Base-by-base conservation (phyloP, 2,113 vertebrate genomes). In the Megaceryle torquata region DNA sequence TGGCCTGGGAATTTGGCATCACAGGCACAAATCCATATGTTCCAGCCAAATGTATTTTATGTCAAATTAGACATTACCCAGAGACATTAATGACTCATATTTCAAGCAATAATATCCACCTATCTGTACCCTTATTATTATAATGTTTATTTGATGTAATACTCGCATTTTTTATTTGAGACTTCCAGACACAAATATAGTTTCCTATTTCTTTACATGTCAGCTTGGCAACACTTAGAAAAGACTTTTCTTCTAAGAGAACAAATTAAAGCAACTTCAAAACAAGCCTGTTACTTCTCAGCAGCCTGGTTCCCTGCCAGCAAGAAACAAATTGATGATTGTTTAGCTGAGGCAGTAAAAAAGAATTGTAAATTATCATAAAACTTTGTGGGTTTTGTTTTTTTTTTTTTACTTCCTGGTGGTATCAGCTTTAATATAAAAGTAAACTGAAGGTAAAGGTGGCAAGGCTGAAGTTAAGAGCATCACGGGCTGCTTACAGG, bases 261-360 rank as follows among this genome's bases (percentile, higher is more conserved):
- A 91, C 64, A 86, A 86, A 96, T 93, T 88, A 88, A 90, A 91
- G 53, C 41, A 89, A 69, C 65, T 92, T 95, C 93, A 84, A 87
- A 96, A 93, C 72, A 86, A 95, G 51, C 29, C 72, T 86, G 86
- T 82, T 90, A 65, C 44, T 93, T 31, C 88, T 93, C 69, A 94
- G 37, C 41, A 92, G 67, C 48, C 65, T 94, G 88, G 17, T n/a
- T 43, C 31, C 29, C 65, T 91, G 94, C 87, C 92, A 97, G 67
- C 68, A 88, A 78, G 69, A 70, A 93, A 78, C 44, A 82, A 93
- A 76, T 5, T 67, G 67, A 44, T 59, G 76, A 85, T 82, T 92
- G 84, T 53, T 85, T 65, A 92, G 48, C 44, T 84, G 57, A 2
- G 6, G 69, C 79, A 82, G 72, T 81, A 82, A 82, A 29, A 51